Percentiles rank a stretch among this genome's conserved stretches.
Conservation (phyloP, 2,888 invertebrate species). For the Andricus quercusramuli region DNA sequence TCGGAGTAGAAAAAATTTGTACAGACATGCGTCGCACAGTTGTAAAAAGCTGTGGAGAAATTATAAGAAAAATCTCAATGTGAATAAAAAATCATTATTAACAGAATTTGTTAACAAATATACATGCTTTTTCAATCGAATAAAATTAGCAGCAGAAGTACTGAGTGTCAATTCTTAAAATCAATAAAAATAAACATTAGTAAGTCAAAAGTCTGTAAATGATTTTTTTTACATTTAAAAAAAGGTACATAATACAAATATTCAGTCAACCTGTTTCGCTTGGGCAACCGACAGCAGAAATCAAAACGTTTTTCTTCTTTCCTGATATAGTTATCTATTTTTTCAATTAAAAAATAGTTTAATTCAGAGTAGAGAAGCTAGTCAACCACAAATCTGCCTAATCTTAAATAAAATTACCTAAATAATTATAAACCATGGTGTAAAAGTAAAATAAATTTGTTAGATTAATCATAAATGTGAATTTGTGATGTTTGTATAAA, state of each 20-base stretch:
- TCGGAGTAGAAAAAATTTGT: slow-evolving; percentile 28
- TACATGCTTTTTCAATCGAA: background rate
- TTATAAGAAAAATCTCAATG: background rate
- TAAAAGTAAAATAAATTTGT: background rate
- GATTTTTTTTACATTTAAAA: slow-evolving; percentile 7
- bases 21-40: slow-evolving; percentile 21
- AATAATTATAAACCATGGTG: background rate
- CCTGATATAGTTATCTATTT: background rate
- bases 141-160: background rate
- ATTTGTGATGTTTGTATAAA: slow-evolving; percentile 3
- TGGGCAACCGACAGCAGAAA: slow-evolving; percentile 33
- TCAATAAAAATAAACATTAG: background rate
- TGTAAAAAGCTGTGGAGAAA: slow-evolving; percentile 38
- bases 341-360: background rate
- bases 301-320: slow-evolving; percentile 8
- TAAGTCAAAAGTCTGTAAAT: background rate
- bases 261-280: slow-evolving; percentile 28
- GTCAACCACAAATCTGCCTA: slow-evolving; percentile 1
- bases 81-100: background rate
- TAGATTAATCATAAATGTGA: background rate
- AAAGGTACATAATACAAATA: slow-evolving; percentile 19
- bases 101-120: background rate
- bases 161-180: background rate
- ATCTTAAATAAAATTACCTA: background rate
- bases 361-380: background rate